phyloP scores from a whole-genome alignment of 2,113 vertebrate species.

The Phyllostomus discolor region DNA sequence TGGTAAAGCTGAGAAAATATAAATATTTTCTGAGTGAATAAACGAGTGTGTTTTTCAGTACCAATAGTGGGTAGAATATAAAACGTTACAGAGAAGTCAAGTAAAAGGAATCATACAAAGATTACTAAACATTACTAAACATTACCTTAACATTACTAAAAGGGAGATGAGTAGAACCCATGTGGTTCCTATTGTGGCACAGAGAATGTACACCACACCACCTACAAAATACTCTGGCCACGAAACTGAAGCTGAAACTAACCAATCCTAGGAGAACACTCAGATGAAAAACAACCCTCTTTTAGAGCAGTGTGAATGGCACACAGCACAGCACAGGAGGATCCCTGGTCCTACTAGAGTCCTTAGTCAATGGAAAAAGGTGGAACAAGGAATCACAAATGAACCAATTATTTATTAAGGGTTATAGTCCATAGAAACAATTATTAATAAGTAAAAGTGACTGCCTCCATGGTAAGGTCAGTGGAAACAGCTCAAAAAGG shows the following conservation, averaged over 20 bases:
- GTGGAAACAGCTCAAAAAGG: not conserved
- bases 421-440: not conserved
- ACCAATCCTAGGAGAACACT: not conserved
- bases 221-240: not conserved
- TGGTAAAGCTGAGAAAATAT: not conserved
- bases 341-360: not conserved
- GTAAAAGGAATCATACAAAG: not conserved
- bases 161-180: not conserved
- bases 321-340: not conserved
- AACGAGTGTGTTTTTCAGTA: not conserved
- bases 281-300: not conserved
- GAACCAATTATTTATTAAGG: not conserved
- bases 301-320: not conserved
- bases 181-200: not conserved
- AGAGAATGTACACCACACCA: accelerated
- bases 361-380: not conserved
- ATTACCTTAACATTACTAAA: not conserved
- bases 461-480: not conserved
- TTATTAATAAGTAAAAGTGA: not conserved
- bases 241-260: not conserved
- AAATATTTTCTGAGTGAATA: not conserved
- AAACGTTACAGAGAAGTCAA: not conserved
- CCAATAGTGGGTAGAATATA: not conserved
- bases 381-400: not conserved
- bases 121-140: too few relatives aligned